These are phyloP conservation scores for Harpagoxenus sublaevis DNA, from an alignment of 2,888 invertebrate species.

Conservation along the genomic window DNA sequence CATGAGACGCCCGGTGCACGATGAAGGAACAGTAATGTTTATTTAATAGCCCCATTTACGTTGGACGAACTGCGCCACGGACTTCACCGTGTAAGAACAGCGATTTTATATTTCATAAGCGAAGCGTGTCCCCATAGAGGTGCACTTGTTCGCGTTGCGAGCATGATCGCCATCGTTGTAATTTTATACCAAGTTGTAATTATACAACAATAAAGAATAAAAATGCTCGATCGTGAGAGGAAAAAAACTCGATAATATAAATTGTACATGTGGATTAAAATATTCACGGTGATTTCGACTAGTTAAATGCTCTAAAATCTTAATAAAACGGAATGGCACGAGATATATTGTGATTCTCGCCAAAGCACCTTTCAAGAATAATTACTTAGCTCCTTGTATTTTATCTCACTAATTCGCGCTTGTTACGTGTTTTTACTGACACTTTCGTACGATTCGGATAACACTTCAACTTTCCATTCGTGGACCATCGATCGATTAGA, in stretches of 20 bases:
- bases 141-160: neutral
- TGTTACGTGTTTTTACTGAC: neutral
- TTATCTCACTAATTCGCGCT: neutral
- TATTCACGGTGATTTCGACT: neutral
- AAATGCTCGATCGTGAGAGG: neutral
- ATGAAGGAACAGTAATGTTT: conserved; percentile 56
- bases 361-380: neutral
- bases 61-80: conserved; percentile 13
- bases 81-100: conserved; percentile 26
- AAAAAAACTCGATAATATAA: neutral
- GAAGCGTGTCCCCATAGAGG: neutral
- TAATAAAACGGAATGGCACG: neutral
- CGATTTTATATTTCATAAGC: conserved; percentile 46
- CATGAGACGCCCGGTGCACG: conserved; percentile 50
- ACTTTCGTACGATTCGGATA: neutral
- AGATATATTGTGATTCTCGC: neutral
- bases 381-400: neutral
- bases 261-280: neutral
- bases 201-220: neutral
- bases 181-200: neutral
- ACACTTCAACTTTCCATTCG: conserved; percentile 30
- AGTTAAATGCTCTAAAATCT: conserved; percentile 1
- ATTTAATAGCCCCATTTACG: conserved; percentile 51
- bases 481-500: conserved; percentile 37
- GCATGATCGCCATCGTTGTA: neutral